Evolutionary conservation across 2,113 vertebrate genomes (phyloP), one percentile per base, ranked within the genome.

Genomic region (Varanus salvator): DNA sequence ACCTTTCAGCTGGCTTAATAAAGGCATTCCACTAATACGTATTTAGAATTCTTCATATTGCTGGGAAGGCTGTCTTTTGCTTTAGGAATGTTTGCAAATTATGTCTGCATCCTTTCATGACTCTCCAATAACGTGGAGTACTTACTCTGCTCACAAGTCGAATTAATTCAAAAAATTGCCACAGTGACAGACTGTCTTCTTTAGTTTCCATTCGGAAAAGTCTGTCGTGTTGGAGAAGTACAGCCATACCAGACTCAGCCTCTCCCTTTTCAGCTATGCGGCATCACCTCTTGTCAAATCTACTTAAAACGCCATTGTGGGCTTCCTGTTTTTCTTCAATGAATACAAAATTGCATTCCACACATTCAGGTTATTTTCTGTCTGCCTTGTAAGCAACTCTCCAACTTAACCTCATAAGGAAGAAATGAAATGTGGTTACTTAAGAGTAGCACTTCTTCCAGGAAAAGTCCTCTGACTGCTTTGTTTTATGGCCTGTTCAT

Each of bases 141-240:
- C 17, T 17, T 52, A 88, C 17, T 90, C 7, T 87, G 71, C 72
- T 54, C 8, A 27, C 34, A 6, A n/a, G 31, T n/a, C 68, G 82
- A 92, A 82, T n/a, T n/a, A n/a, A n/a, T 23, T 54, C 82, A 3
- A 77, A 78, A 68, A 17, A 0, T 27, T 19, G 71, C 69, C 91
- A 5, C 0, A 2, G 3, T 64, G 92, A 75, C 75, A 12, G n/a
- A 1, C 11, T 38, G 34, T 21, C 14, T n/a, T n/a, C n/a, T 75
- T 86, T 76, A 74, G 66, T 25, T n/a, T 85, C 31, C 74, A 87
- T 4, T 52, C 89, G 84, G 71, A 44, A 23, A 74, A 86, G 88
- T 85, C 57, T 21, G 21, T 0, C 48, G 88, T 60, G 19, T n/a
- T 31, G 23, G n/a, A 15, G 11, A 44, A n/a, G 27, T 0, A 54